Evolutionary conservation across 2,113 vertebrate genomes (phyloP), one percentile per base, ranked within the genome.

Genomic region (Zeus faber): DNA sequence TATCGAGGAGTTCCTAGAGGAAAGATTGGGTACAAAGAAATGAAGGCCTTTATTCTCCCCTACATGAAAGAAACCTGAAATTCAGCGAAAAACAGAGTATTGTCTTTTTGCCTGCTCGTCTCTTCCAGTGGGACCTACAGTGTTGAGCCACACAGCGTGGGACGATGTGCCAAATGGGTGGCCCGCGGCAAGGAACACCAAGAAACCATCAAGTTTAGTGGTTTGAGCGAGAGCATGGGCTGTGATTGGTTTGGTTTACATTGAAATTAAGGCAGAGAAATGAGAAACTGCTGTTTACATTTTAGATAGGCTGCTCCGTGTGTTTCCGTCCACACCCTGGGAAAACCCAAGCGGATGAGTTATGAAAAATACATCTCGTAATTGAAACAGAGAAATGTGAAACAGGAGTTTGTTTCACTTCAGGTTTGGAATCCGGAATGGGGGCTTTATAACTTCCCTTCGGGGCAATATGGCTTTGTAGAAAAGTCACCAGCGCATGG

Each of bases 171-270:
- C 79, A 79, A 82, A 79, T 58, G 70, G 63, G 65, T 63, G 50
- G 69, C 82, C 76, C 4, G 44, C 46, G 78, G 79, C 76, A 49
- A 83, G 84, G 82, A 84, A 85, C 79, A 84, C 79, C 74, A 79
- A 82, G 78, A 84, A 85, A 86, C 82, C 82, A 83, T 86, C 83
- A 83, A 83, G 79, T 85, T 68, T 68, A 81, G 81, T 75, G 85
- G 77, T 84, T 83, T 76, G 70, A 77, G 70, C 5, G 2, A n/a
- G 31, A 74, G 77, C 62, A 46, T 70, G 67, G 76, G 62, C 70
- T 62, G 70, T 31, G 54, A 67, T 74, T 63, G 74, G 64, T 79
- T 83, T 76, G 76, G 82, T 87, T 85, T 88, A 87, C 80, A 72
- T 74, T 87, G 74, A 81, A 84, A 80, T 83, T 77, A 85, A 80